phyloP scores from a whole-genome alignment of 2,797 vertebrate genomes.

The Enteromius viviparus region DNA sequence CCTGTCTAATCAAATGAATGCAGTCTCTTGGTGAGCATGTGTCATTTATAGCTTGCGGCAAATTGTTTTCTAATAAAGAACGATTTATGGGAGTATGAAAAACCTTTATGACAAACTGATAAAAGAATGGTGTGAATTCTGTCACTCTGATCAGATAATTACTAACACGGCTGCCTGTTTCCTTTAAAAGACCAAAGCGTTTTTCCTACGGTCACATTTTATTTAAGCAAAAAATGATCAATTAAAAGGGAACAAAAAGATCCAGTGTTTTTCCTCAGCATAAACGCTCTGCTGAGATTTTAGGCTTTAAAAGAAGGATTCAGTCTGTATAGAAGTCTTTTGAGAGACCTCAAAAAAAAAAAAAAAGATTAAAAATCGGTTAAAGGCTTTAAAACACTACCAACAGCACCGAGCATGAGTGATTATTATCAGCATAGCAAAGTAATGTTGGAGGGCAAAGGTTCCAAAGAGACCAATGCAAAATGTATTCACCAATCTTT shows the following conservation, averaged over 20 bases:
- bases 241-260: slow-evolving; percentile 20
- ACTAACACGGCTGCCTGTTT: slow-evolving; percentile 3
- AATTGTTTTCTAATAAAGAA: slow-evolving; percentile 59
- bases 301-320: not conserved
- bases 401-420: not conserved
- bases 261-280: not conserved
- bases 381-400: slow-evolving; percentile 24
- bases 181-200: slow-evolving; percentile 12
- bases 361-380: not conserved
- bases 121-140: not conserved
- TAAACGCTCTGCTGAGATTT: not conserved
- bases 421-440: slow-evolving; percentile 2
- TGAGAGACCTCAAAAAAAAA: not conserved
- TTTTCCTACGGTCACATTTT: slow-evolving; percentile 3
- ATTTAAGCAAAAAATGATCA: slow-evolving; percentile 1
- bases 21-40: slow-evolving; percentile 48
- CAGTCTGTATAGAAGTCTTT: not conserved
- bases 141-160: slow-evolving; percentile 40
- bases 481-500: not conserved
- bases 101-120: slow-evolving; percentile 44
- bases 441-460: slow-evolving; percentile 21
- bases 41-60: slow-evolving; percentile 55
- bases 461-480: not conserved
- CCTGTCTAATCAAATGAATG: slow-evolving; percentile 50
- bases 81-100: slow-evolving; percentile 39